Evolutionary conservation across 2,113 vertebrate genomes (phyloP).

Genomic region (Dromaius novaehollandiae): DNA sequence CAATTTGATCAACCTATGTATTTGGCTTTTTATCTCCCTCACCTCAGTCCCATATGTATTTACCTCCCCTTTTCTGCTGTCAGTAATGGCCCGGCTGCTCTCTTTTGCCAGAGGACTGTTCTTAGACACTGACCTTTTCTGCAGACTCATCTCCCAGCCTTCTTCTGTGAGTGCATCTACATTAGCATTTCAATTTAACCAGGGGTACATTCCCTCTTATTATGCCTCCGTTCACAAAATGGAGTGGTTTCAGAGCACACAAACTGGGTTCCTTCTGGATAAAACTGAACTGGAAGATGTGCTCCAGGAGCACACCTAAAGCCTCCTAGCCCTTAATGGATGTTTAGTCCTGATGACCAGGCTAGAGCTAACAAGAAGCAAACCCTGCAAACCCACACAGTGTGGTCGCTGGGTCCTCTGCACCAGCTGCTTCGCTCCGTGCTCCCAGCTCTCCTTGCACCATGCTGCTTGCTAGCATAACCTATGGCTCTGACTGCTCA

Average conservation of each 20-base stretch:
- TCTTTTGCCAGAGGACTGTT: not conserved
- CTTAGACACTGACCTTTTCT: not conserved
- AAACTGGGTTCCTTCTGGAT: not conserved
- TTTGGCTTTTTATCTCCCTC: not conserved
- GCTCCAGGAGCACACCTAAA: not conserved
- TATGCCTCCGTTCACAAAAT: fast-evolving
- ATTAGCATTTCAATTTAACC: fast-evolving
- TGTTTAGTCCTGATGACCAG: not conserved
- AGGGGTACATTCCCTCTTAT: fast-evolving
- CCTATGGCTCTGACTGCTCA: not conserved
- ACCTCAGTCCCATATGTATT: not conserved
- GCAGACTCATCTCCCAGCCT: not conserved
- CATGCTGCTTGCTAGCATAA: not conserved
- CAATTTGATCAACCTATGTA: not conserved
- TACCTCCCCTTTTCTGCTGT: not conserved
- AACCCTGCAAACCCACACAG: not conserved
- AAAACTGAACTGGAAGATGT: not conserved
- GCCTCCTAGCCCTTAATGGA: not conserved
- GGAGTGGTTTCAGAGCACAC: not conserved
- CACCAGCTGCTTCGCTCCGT: not conserved
- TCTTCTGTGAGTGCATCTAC: not conserved
- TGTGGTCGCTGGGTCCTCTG: not conserved
- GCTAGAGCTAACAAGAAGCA: not conserved
- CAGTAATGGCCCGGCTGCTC: not conserved
- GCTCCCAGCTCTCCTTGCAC: not conserved